Conservation (phyloP, 2,113 vertebrate genomes). For the Cyphomyrus plagiostoma region DNA sequence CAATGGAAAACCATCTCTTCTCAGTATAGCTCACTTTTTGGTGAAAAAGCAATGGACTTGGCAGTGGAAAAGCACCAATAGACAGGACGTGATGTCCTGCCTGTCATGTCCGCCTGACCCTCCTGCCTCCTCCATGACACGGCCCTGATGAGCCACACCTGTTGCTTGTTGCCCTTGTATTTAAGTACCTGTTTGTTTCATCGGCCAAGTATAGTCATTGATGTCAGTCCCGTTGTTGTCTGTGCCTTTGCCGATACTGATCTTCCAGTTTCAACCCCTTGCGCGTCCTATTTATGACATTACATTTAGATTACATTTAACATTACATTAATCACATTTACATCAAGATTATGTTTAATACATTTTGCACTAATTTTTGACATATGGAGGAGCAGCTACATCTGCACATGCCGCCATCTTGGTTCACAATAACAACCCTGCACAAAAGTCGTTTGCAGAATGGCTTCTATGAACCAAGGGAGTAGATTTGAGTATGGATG, state of each 20-base stretch:
- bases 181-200: no score
- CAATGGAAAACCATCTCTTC: background rate
- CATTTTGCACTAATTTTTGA: background rate
- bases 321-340: no score
- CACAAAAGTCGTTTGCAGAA: background rate
- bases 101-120: no score
- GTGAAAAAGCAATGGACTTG: background rate
- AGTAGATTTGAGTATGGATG: background rate
- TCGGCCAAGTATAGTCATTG: no score
- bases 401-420: background rate
- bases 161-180: no score
- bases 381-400: background rate
- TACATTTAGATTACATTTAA: no score
- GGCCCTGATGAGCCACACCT: no score
- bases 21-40: background rate
- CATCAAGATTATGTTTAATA: background rate
- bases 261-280: no score
- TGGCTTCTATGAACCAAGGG: background rate
- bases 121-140: no score
- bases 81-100: background rate
- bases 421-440: background rate
- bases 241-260: no score
- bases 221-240: no score
- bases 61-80: background rate
- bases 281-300: no score